A percentile compares a stretch with the other conserved stretches of the same genome.
Conservation (phyloP, 2,113 vertebrate species). For the Chaetops frenatus region DNA sequence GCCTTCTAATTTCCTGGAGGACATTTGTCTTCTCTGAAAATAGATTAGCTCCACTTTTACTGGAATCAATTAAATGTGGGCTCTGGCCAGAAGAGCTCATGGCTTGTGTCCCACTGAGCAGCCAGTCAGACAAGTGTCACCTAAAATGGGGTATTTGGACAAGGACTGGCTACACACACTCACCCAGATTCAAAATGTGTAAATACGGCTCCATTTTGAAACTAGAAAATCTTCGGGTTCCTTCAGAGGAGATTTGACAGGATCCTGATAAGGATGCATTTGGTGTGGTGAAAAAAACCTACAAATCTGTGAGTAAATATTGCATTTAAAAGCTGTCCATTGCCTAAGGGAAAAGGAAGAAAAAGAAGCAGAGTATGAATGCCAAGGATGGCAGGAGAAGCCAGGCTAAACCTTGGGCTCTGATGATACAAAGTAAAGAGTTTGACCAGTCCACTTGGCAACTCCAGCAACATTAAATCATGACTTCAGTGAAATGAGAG, state of each 20-base stretch:
- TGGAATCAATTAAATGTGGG: conserved; percentile 9
- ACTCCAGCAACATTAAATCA: neutral
- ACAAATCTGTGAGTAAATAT: neutral
- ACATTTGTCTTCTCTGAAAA: conserved; percentile 25
- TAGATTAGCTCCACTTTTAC: conserved; percentile 17
- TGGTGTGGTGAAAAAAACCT: neutral
- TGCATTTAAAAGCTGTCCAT: neutral
- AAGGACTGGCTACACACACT: neutral
- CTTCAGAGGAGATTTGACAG: neutral
- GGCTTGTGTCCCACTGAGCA: neutral
- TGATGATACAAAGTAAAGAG: neutral
- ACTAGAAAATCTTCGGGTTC: neutral
- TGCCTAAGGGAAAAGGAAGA: neutral
- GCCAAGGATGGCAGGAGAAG: neutral
- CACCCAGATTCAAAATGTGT: neutral
- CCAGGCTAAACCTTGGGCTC: neutral
- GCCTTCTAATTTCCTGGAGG: conserved; percentile 36
- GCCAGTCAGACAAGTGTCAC: neutral
- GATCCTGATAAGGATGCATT: neutral
- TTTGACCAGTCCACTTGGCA: neutral
- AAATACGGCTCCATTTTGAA: neutral
- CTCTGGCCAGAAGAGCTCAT: neutral
- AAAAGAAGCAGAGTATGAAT: neutral
- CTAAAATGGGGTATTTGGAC: neutral
- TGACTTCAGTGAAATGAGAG: neutral